phyloP scores from a whole-genome alignment of 2,113 vertebrate species.

The Limanda limanda region DNA sequence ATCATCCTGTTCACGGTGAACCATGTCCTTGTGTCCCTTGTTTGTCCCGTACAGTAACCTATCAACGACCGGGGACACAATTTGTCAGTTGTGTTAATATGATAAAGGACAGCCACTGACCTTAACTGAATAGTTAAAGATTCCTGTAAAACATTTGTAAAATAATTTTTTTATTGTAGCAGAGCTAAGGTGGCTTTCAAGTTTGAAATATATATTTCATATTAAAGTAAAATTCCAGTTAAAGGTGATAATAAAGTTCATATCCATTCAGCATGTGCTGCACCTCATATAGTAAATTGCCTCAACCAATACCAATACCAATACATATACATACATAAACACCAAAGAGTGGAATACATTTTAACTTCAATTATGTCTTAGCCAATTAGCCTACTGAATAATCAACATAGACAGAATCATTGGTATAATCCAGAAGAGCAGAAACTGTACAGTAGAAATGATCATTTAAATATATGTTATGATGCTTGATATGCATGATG shows the following conservation, averaged over 20 bases:
- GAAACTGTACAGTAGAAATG: not conserved
- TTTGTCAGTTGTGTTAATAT: not conserved
- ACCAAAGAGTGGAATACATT: too few species aligned
- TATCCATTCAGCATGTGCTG: too few species aligned
- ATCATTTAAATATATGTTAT: not conserved
- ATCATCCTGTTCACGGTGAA: constrained; percentile 92
- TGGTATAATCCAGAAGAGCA: not conserved
- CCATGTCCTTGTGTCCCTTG: constrained; percentile 90
- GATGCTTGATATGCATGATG: not conserved
- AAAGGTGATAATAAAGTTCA: too few species aligned
- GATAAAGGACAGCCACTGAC: not conserved
- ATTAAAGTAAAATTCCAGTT: too few species aligned
- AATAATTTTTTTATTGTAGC: not conserved
- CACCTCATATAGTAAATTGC: too few species aligned
- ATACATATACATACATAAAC: too few species aligned
- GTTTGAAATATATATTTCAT: too few species aligned
- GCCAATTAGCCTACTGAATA: too few species aligned
- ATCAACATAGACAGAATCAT: too few species aligned
- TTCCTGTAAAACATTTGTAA: not conserved
- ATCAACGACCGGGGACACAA: constrained; percentile 13
- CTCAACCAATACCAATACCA: too few species aligned
- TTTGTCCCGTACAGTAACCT: constrained; percentile 89
- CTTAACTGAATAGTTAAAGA: not conserved
- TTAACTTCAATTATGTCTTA: too few species aligned
- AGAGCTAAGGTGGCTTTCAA: not conserved